Conservation (phyloP, 1,140 invertebrate genomes). For the Caerostris extrusa region DNA sequence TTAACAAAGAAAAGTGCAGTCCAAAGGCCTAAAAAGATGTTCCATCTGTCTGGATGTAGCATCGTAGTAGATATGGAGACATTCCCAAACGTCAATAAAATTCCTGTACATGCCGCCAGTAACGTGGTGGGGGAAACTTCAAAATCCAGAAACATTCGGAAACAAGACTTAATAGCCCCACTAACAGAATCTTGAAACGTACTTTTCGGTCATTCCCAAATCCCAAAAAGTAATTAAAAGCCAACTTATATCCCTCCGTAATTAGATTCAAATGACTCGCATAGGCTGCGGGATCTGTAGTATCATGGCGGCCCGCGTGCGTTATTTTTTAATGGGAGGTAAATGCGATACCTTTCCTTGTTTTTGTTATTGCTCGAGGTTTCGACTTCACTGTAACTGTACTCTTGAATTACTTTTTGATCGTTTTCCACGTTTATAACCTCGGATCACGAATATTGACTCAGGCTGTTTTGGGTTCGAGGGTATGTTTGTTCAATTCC, state of each 20-base stretch:
- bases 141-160: neutral
- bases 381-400: neutral
- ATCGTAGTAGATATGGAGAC: slow-evolving; percentile 8
- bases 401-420: slow-evolving; percentile 54
- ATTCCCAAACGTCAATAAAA: neutral
- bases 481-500: neutral
- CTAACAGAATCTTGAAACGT: slow-evolving; percentile 5
- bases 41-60: neutral
- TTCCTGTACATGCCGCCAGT: neutral
- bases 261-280: slow-evolving; percentile 66
- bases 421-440: slow-evolving; percentile 46
- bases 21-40: neutral
- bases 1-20: neutral
- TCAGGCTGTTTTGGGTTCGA: neutral
- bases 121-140: neutral
- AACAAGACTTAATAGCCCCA: slow-evolving; percentile 40
- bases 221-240: slow-evolving; percentile 68
- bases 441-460: slow-evolving; percentile 10
- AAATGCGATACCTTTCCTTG: neutral
- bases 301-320: neutral
- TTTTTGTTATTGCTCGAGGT: slow-evolving; percentile 53
- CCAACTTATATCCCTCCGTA: slow-evolving; percentile 55
- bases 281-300: neutral
- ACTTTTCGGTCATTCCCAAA: neutral
- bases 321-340: slow-evolving; percentile 54